Base-by-base conservation (phyloP, 2,113 vertebrate species). In the Hucho hucho region DNA sequence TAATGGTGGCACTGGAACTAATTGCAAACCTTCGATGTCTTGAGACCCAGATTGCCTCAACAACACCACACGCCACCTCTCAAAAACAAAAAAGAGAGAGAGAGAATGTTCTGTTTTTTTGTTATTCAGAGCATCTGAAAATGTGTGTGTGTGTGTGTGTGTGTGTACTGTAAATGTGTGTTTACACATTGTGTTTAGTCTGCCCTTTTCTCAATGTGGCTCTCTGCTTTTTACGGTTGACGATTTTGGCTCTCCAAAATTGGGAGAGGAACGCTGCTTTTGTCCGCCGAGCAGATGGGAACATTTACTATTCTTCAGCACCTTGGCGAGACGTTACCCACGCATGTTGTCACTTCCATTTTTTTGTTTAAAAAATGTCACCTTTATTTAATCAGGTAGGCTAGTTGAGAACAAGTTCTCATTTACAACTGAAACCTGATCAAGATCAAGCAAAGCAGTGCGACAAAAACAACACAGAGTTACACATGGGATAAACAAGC, bases 1-100 rank as follows among this genome's bases (percentile, higher is more conserved):
- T 93, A 91, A 92, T 89, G 89, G 89, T 90, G 89, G 88, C 90
- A 91, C 91, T 92, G 90, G 90, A 93, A 93, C 89, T 92, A 90
- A 93, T 93, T 92, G 90, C 85, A 83, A 90, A 92, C 91, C 87
- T 90, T 85, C 87, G 90, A 92, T 90, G 88, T 89, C 88, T 88
- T 90, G 86, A 86, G 91, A 91, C 82, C 83, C 89, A 82, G 84
- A 90, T 88, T 88, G 88, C 87, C 82, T 90, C 87, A 87, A 86
- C 89, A 87, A 49, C 43, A 84, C 80, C 82, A 79, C 86, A 79
- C 84, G 85, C 86, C 84, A 84, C 78, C 86, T 79, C 74, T 29
- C 29, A 1, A 9, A 11, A 43, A 43, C 77, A 88, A 24, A 83
- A 78, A 84, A 70, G 87, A 84, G 79, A 83, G 82, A 81, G 76